Evolutionary conservation across 2,113 vertebrate genomes (phyloP).

Genomic region (Neodontobutis hainanensis): DNA sequence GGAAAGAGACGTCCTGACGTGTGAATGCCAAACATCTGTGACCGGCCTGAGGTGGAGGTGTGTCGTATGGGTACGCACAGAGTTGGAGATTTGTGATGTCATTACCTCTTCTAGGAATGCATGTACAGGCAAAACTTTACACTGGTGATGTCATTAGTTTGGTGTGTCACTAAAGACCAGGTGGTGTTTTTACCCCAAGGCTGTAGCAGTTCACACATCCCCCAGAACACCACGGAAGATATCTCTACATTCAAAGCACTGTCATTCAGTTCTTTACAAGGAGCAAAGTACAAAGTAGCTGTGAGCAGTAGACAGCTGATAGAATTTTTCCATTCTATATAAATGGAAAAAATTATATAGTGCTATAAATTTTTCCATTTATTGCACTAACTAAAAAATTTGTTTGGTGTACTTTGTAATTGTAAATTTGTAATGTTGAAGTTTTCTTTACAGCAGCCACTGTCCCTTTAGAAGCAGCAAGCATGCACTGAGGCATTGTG

Average conservation of each 20-base stretch:
- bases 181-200: slow-evolving; percentile 44
- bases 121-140: slow-evolving; percentile 29
- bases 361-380: slow-evolving; percentile 26
- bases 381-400: slow-evolving; percentile 3
- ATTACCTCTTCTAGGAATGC: slow-evolving; percentile 34
- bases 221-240: background rate
- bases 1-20: slow-evolving; percentile 17
- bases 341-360: too few species aligned
- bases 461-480: slow-evolving; percentile 27
- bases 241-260: too few species aligned
- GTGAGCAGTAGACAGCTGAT: too few species aligned
- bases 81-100: slow-evolving; percentile 12
- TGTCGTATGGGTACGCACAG: background rate
- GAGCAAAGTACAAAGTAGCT: too few species aligned
- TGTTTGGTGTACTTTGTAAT: slow-evolving; percentile 13
- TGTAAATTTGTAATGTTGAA: slow-evolving; percentile 34
- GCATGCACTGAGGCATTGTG: slow-evolving; percentile 18
- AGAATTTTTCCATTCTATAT: too few species aligned
- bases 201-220: slow-evolving; percentile 9
- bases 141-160: slow-evolving; percentile 18
- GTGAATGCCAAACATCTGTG: slow-evolving; percentile 39
- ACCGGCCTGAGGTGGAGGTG: slow-evolving; percentile 12
- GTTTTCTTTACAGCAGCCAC: slow-evolving; percentile 52
- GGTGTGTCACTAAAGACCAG: slow-evolving; percentile 47
- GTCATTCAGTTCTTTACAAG: too few species aligned